phyloP scores from a whole-genome alignment of 2,113 vertebrate genomes.

The Sapajus apella region DNA sequence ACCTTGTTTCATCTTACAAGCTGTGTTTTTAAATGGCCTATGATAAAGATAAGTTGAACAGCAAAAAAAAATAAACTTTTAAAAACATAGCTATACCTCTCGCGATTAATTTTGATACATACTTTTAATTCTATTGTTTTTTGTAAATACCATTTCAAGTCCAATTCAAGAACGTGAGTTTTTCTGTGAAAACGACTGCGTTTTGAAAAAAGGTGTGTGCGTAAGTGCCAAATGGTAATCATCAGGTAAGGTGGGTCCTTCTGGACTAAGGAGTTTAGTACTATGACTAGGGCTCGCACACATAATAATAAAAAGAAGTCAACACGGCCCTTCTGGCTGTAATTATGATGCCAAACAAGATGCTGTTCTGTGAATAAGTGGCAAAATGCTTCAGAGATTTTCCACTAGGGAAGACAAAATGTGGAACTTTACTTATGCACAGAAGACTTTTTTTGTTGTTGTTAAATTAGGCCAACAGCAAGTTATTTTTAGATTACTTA shows the following conservation, averaged over 20 bases:
- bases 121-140: not conserved
- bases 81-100: constrained; percentile 2
- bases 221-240: not conserved
- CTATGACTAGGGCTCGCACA: not conserved
- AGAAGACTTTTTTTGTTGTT: constrained; percentile 68
- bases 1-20: constrained; percentile 62
- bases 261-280: not conserved
- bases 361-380: constrained; percentile 56
- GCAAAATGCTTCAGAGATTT: constrained; percentile 71
- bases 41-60: constrained; percentile 55
- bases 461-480: constrained; percentile 81
- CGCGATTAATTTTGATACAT: constrained; percentile 12
- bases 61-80: constrained; percentile 53
- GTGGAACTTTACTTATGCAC: constrained; percentile 60
- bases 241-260: not conserved
- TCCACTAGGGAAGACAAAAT: constrained; percentile 73
- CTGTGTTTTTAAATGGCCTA: constrained; percentile 31
- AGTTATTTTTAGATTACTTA: constrained; percentile 80
- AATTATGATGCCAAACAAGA: constrained; percentile 47
- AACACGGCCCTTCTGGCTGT: constrained; percentile 30
- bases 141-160: constrained; percentile 34
- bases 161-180: constrained; percentile 26
- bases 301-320: constrained; percentile 23
- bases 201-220: not conserved
- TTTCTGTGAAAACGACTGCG: constrained; percentile 1